A percentile compares a stretch with the other conserved stretches of the same genome.
Conservation (phyloP, 2,113 vertebrate genomes). For the Lanius ludovicianus region DNA sequence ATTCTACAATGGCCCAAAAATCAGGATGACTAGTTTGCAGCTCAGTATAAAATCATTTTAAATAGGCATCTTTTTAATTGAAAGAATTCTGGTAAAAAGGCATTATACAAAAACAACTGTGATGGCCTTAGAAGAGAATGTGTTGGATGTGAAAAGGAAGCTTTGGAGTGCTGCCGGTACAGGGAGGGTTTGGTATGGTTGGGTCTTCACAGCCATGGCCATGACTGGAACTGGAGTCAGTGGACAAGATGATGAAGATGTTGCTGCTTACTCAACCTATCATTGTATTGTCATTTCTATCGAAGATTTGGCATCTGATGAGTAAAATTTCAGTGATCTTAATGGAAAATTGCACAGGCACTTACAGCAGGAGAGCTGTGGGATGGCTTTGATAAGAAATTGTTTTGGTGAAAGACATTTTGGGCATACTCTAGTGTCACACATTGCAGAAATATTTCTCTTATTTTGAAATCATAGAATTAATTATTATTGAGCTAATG, state of each 20-base stretch:
- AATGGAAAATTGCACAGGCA: neutral
- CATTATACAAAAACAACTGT: neutral
- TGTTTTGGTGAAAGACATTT: neutral
- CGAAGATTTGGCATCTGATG: neutral
- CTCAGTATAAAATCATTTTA: neutral
- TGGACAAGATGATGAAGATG: neutral
- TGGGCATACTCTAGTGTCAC: neutral
- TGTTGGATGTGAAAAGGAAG: neutral
- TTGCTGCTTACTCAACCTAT: neutral
- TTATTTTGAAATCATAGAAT: neutral
- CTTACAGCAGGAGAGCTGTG: neutral
- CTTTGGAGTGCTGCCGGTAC: neutral
- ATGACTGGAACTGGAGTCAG: neutral
- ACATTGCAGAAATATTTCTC: neutral
- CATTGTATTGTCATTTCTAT: neutral
- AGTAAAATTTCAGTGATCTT: neutral
- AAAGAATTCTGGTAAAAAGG: neutral
- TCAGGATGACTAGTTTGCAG: neutral
- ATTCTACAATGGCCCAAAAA: neutral
- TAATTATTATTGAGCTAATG: neutral
- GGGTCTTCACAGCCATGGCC: neutral
- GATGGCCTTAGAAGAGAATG: neutral
- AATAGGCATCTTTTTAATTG: neutral
- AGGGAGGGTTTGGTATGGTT: neutral
- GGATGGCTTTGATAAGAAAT: neutral